phyloP scores from a whole-genome alignment of 2,888 invertebrate genomes.

The Pogonocherus hispidulus region DNA sequence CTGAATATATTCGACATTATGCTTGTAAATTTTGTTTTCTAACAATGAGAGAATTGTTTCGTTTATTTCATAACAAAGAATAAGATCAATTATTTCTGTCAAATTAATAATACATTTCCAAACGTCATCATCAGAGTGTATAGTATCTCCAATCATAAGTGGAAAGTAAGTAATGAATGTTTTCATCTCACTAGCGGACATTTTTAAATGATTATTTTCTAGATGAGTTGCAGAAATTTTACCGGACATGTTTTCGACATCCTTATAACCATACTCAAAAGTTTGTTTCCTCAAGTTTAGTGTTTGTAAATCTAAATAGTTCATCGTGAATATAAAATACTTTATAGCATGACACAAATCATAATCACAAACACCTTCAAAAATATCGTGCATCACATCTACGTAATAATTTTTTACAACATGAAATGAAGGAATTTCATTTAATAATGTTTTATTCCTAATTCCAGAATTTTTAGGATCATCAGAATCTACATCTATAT shows the following conservation, averaged over 20 bases:
- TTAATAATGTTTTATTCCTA: slow-evolving; percentile 37
- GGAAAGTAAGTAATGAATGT: slow-evolving; percentile 50
- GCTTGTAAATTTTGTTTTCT: neutral
- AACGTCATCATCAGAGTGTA: slow-evolving; percentile 49
- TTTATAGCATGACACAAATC: slow-evolving; percentile 44
- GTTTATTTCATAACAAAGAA: slow-evolving; percentile 37
- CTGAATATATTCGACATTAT: neutral
- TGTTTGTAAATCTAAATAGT: slow-evolving; percentile 47
- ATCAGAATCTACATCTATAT: slow-evolving; percentile 28
- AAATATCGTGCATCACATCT: slow-evolving; percentile 50
- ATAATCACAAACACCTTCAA: slow-evolving; percentile 49
- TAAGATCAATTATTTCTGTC: slow-evolving; percentile 50
- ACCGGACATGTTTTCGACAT: slow-evolving; percentile 48
- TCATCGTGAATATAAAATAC: slow-evolving; percentile 41
- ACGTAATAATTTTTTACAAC: slow-evolving; percentile 44
- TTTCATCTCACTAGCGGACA: slow-evolving; percentile 54
- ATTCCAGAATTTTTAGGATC: slow-evolving; percentile 40
- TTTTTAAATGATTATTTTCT: slow-evolving; percentile 39
- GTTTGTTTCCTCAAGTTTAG: slow-evolving; percentile 49
- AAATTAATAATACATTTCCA: slow-evolving; percentile 51
- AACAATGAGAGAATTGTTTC: neutral
- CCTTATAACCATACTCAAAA: slow-evolving; percentile 50
- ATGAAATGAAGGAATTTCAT: slow-evolving; percentile 51
- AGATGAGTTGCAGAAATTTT: slow-evolving; percentile 44
- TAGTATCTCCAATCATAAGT: slow-evolving; percentile 52